A percentile compares a stretch with the other conserved stretches of the same genome.
These are phyloP conservation scores for Phainopepla nitens DNA, from an alignment of 2,113 vertebrate species.

Conservation along the genomic window DNA sequence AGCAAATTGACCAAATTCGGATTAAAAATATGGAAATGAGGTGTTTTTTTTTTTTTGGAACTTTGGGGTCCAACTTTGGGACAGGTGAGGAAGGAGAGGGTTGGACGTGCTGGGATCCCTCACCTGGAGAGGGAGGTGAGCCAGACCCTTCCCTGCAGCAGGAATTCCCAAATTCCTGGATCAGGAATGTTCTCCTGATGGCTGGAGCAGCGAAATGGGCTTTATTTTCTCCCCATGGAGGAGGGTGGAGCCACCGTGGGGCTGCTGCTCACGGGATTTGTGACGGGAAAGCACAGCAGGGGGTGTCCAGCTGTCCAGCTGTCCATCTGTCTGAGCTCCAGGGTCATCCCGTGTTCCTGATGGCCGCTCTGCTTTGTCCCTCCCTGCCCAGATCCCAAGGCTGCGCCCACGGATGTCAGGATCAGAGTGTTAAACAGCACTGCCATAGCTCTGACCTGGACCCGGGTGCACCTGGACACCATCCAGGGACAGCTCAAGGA, in stretches of 20 bases:
- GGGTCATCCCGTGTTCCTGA: neutral
- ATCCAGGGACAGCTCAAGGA: conserved; percentile 92
- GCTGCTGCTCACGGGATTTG: accelerated
- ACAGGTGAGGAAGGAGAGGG: neutral
- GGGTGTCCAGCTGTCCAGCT: neutral
- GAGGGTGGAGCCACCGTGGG: neutral
- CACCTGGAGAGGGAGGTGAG: neutral
- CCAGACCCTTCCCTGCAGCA: neutral
- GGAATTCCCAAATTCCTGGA: neutral
- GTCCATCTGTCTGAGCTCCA: neutral
- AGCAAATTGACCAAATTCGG: neutral
- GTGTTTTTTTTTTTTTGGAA: neutral
- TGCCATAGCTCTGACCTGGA: conserved; percentile 85
- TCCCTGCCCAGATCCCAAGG: conserved; percentile 80
- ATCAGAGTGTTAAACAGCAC: conserved; percentile 85
- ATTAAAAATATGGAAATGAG: neutral
- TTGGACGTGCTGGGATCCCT: neutral
- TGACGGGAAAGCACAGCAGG: accelerated
- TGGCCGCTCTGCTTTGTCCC: neutral
- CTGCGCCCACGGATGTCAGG: conserved; percentile 83
- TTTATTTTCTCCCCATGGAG: neutral
- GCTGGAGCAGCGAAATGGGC: accelerated
- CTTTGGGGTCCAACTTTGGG: too few relatives aligned
- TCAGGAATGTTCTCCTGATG: accelerated
- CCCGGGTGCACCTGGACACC: conserved; percentile 81